Evolutionary conservation across 2,888 invertebrate genomes (phyloP).

Genomic region (Embidobia sp.): DNA sequence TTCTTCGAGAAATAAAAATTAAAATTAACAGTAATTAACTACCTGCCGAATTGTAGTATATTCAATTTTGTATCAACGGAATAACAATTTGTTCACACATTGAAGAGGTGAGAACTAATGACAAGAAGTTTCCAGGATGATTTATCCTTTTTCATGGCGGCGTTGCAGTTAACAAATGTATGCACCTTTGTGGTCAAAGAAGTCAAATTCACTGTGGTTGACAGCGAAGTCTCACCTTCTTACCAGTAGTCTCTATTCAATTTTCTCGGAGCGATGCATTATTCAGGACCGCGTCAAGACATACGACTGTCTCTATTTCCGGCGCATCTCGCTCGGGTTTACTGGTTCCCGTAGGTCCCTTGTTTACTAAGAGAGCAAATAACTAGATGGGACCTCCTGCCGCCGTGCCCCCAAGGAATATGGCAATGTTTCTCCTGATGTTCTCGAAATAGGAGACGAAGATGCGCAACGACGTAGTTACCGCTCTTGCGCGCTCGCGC

Average conservation of each 20-base stretch:
- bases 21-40: too few species aligned
- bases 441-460: slow-evolving; percentile 55
- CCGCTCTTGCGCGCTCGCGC: slow-evolving; percentile 45
- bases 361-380: slow-evolving; percentile 74
- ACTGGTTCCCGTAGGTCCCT: slow-evolving; percentile 67
- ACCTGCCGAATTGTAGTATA: too few species aligned
- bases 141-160: too few species aligned
- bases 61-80: too few species aligned
- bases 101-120: too few species aligned
- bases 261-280: slow-evolving; percentile 74
- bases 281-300: slow-evolving; percentile 74
- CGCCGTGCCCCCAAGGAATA: slow-evolving; percentile 52
- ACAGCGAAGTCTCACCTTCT: slow-evolving; percentile 27
- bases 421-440: slow-evolving; percentile 57
- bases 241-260: slow-evolving; percentile 67
- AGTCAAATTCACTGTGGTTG: slow-evolving; percentile 27
- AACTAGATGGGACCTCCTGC: slow-evolving; percentile 66
- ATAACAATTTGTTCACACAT: too few species aligned
- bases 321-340: slow-evolving; percentile 64
- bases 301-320: slow-evolving; percentile 75
- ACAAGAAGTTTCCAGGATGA: too few species aligned
- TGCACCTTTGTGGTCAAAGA: slow-evolving; percentile 27
- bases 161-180: too few species aligned
- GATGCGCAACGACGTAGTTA: slow-evolving; percentile 56
- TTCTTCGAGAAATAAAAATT: too few species aligned